These are phyloP conservation scores for Hylaeus anthracinus DNA, from an alignment of 1,140 invertebrate genomes.

Conservation along the genomic window DNA sequence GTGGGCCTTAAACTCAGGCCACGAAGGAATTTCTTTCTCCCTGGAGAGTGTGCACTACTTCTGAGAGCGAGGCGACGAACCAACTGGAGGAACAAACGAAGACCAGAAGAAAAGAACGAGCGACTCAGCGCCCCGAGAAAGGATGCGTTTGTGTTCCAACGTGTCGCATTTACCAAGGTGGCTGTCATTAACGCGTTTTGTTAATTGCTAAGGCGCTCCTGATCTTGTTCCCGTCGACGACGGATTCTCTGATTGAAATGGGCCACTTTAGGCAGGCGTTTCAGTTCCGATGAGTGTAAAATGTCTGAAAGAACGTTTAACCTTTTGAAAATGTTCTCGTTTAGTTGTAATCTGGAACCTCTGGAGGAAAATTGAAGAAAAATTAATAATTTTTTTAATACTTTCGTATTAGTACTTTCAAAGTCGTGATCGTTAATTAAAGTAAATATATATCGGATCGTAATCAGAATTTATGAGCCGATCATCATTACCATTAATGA, in stretches of 20 bases:
- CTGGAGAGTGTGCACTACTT: too few species aligned
- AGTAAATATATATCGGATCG: too few species aligned
- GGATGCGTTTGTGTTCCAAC: neutral
- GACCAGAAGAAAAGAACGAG: neutral
- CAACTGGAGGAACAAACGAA: neutral
- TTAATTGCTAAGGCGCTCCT: conserved; percentile 34
- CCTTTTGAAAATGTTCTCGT: neutral
- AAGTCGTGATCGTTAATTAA: too few species aligned
- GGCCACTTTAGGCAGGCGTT: neutral
- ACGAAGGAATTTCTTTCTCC: neutral
- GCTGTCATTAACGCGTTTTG: conserved; percentile 39
- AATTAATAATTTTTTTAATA: too few species aligned
- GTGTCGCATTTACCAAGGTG: conserved; percentile 26
- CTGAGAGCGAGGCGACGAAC: neutral
- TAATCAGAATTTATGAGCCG: too few species aligned
- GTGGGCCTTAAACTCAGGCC: too few species aligned
- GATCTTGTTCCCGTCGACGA: conserved; percentile 19
- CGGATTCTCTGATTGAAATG: neutral
- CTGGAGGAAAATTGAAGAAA: too few species aligned
- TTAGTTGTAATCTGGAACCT: too few species aligned
- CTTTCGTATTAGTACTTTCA: too few species aligned
- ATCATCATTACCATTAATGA: too few species aligned
- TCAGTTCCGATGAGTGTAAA: conserved; percentile 7
- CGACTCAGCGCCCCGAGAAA: neutral
- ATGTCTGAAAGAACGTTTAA: conserved; percentile 1